Base-by-base conservation (phyloP, 2,113 vertebrate genomes). In the Callorhinus ursinus region DNA sequence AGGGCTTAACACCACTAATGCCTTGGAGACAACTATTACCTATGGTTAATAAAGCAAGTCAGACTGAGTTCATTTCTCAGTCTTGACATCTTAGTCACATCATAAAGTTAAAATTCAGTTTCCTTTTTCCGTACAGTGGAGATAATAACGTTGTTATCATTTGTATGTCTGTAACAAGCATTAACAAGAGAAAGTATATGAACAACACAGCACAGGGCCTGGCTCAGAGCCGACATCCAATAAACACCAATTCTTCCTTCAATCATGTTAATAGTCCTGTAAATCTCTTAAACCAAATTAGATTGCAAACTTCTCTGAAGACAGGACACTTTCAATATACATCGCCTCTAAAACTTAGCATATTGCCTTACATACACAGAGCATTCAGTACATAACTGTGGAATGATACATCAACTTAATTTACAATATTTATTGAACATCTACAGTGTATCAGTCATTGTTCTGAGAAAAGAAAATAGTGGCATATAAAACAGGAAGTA, bases 21-120 rank as follows among this genome's bases (percentile, higher is more conserved):
- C 55, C 72, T 57, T 59, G 63, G 79, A 96, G 49, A 77, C 16
- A 57, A 92, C 84, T 67, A 51, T 79, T 89, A 55, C 57, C 51
- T 69, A 72, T 61, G 46, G 14, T 91, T 93, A 95, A 93, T 69
- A 93, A 88, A 31, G 46, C 31, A 91, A 85, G 19, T 63, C 28
- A 82, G 14, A 71, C 18, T 79, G 7, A 19, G 6, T 71, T 96
- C 53, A 89, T 93, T 91, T 91, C 39, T 82, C 31, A 61, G 46
- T 61, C 15, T 31, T 71, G 36, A 15, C 33, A 88, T 46, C 7
- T 90, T 59, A 74, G 22, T 84, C 26, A 90, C 88, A 90, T 72
- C 49, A 81, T 55, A 96, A 46, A 98, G 90, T 33, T 69, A 31
- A 92, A 15, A 42, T 74, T 69, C 8, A 51, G 2, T 69, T 77